A percentile compares a stretch with the other conserved stretches of the same genome.
Conservation (phyloP, 2,888 invertebrate genomes). For the Yponomeuta evonymella region DNA sequence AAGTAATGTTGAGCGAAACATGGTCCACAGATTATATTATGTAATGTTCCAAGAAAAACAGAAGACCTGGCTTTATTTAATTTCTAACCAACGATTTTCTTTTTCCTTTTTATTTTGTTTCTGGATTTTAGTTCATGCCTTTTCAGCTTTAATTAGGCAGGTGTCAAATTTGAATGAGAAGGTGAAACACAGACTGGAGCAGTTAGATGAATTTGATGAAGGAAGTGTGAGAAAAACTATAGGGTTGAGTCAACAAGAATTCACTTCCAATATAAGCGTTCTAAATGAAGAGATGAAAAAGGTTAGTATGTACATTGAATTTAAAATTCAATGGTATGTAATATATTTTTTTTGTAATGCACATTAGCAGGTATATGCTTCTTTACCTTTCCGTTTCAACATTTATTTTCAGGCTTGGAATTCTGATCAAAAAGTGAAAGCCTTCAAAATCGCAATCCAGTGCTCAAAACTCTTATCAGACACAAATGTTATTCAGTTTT, state of each 20-base stretch:
- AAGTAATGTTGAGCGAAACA: too few relatives aligned
- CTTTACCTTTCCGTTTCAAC: background rate
- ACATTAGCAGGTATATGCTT: too few relatives aligned
- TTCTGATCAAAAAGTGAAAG: slow-evolving; percentile 94
- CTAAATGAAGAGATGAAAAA: slow-evolving; percentile 92
- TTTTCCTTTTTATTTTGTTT: slow-evolving; percentile 34
- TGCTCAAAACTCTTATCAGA: slow-evolving; percentile 95
- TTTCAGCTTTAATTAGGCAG: slow-evolving; percentile 85
- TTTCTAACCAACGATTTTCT: too few relatives aligned
- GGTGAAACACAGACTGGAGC: slow-evolving; percentile 92
- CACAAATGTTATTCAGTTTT: slow-evolving; percentile 93
- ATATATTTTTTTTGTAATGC: too few relatives aligned
- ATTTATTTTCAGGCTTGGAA: slow-evolving; percentile 84
- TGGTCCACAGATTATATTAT: too few relatives aligned
- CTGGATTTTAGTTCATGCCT: slow-evolving; percentile 66
- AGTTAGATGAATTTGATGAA: slow-evolving; percentile 96
- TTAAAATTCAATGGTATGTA: too few relatives aligned
- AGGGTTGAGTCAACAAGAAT: slow-evolving; percentile 95
- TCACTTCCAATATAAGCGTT: slow-evolving; percentile 90
- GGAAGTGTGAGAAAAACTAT: slow-evolving; percentile 89
- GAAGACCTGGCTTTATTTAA: too few relatives aligned
- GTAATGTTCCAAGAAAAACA: too few relatives aligned
- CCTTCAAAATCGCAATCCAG: slow-evolving; percentile 97
- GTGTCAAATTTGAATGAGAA: slow-evolving; percentile 90
- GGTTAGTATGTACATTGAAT: slow-evolving; percentile 32